Percentiles rank a stretch among this genome's conserved stretches.
Evolutionary conservation across 2,113 vertebrate species (phyloP).

Genomic region (Nycticorax nycticorax): DNA sequence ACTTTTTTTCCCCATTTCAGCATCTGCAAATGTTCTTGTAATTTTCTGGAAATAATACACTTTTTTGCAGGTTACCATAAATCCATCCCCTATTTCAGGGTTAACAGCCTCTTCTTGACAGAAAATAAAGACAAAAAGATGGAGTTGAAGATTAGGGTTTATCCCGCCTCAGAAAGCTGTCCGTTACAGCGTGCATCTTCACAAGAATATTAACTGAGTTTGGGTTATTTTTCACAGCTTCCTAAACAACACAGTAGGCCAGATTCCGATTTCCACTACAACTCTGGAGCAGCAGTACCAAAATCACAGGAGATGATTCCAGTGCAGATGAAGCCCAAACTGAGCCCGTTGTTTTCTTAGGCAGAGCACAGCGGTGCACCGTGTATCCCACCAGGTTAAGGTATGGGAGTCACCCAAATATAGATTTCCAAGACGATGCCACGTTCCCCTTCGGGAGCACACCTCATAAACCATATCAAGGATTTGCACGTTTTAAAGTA

Average conservation of each 20-base stretch:
- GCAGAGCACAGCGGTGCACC: not conserved
- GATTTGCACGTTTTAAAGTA: not conserved
- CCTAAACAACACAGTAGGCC: not conserved
- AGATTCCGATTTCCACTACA: not conserved
- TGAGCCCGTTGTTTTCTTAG: fast-evolving
- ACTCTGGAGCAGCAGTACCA: not conserved
- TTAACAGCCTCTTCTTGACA: not conserved
- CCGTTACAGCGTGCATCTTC: not conserved
- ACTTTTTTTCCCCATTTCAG: not conserved
- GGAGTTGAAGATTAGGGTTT: not conserved
- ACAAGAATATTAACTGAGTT: not conserved
- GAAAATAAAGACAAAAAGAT: not conserved
- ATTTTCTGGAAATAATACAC: not conserved
- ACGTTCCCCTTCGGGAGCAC: not conserved
- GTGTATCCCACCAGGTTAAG: not conserved
- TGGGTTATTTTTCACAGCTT: not conserved
- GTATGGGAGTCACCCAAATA: not conserved
- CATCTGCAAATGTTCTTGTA: not conserved
- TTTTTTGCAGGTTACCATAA: not conserved
- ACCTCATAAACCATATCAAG: not conserved
- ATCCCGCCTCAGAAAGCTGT: not conserved
- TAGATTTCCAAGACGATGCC: not conserved
- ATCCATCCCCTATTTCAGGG: not conserved
- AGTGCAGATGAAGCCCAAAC: not conserved
- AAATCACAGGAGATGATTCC: not conserved